Conservation (phyloP, 2,888 invertebrate genomes). For the Tanytarsus gracilentus region DNA sequence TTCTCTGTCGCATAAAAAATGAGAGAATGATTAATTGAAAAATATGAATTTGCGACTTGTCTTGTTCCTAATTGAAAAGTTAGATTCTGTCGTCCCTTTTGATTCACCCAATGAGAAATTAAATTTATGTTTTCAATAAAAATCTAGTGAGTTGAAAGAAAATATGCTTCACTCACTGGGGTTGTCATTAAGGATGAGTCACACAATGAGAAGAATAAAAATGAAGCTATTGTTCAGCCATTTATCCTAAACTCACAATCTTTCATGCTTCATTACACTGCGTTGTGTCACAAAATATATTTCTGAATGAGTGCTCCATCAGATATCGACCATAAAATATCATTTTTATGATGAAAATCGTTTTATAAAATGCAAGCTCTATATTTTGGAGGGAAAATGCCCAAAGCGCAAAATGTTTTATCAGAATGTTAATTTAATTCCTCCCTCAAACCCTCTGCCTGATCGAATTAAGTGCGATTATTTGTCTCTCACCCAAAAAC, state of each 20-base stretch:
- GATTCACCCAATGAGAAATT: too few species aligned
- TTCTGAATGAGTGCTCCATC: not conserved
- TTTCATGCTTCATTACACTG: not conserved
- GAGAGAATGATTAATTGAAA: not conserved
- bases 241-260: not conserved
- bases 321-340: not conserved
- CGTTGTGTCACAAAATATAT: not conserved
- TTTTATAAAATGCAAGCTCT: too few species aligned
- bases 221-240: not conserved
- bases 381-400: not conserved
- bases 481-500: not conserved
- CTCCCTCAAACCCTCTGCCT: too few species aligned
- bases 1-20: too few species aligned
- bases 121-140: too few species aligned
- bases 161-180: not conserved
- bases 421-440: slow-evolving; percentile 23
- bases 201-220: not conserved
- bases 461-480: slow-evolving; percentile 23
- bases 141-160: not conserved
- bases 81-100: too few species aligned
- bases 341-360: not conserved
- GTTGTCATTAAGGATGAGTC: not conserved
- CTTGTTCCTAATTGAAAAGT: too few species aligned
- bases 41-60: not conserved
- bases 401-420: not conserved